Conservation (phyloP, 2,888 invertebrate species). For the Chrysodeixis includens region DNA sequence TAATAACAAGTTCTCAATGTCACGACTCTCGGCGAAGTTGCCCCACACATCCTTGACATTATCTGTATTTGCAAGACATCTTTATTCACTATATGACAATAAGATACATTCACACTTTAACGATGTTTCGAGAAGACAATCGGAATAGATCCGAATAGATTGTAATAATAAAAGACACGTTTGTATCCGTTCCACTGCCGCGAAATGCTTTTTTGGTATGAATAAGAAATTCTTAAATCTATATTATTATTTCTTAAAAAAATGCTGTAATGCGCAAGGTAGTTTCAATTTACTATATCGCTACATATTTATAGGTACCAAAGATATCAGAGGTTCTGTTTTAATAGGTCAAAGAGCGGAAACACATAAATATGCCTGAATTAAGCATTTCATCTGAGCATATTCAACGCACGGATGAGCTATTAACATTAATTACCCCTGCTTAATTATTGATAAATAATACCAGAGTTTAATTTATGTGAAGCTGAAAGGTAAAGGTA, state of each 20-base stretch:
- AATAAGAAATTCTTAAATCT: neutral
- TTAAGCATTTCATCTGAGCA: neutral
- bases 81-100: conserved; percentile 36
- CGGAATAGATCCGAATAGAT: neutral
- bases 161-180: neutral
- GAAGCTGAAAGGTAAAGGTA: neutral
- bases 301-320: too few species aligned
- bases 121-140: neutral
- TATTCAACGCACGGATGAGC: neutral
- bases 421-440: neutral
- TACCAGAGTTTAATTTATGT: neutral
- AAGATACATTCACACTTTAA: conserved; percentile 34
- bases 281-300: neutral
- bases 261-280: neutral
- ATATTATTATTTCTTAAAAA: neutral
- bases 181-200: neutral
- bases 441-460: neutral
- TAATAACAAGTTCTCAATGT: conserved; percentile 67
- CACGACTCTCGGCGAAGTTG: conserved; percentile 60
- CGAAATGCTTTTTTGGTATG: neutral
- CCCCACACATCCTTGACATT: conserved; percentile 71
- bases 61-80: conserved; percentile 52
- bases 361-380: neutral
- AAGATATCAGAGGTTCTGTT: too few species aligned
- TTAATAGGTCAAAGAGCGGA: too few species aligned